phyloP scores from a whole-genome alignment of 92 coral and sea anemone species.

The Epizoanthus fatuus region DNA sequence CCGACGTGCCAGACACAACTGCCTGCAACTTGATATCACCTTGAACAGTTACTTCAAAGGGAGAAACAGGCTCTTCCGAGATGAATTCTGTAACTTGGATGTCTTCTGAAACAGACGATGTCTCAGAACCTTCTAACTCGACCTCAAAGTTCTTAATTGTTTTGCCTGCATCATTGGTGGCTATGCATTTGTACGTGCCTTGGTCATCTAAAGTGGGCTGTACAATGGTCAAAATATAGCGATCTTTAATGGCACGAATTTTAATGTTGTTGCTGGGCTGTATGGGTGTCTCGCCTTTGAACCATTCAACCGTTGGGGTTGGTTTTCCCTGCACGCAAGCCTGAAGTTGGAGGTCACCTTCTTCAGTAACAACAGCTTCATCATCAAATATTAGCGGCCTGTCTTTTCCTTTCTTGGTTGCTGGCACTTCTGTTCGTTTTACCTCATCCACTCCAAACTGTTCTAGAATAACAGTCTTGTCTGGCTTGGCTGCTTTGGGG shows the following conservation, averaged over 20 bases:
- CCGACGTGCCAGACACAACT: conserved; percentile 21
- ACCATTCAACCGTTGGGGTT: conserved; percentile 77
- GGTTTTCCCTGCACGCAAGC: conserved; percentile 56
- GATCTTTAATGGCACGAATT: conserved; percentile 53
- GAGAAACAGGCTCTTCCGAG: conserved; percentile 53
- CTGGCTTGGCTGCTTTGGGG: conserved; percentile 15
- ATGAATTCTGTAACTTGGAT: conserved; percentile 45
- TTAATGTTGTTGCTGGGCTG: conserved; percentile 57
- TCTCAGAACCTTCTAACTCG: conserved; percentile 73
- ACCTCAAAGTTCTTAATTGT: conserved; percentile 80
- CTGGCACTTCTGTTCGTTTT: not conserved
- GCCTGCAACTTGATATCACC: conserved; percentile 75
- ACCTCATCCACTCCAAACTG: conserved; percentile 21
- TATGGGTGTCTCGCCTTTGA: conserved; percentile 62
- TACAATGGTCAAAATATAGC: conserved; percentile 61
- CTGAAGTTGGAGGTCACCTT: conserved; percentile 59
- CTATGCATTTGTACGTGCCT: conserved; percentile 82
- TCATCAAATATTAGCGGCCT: conserved; percentile 31
- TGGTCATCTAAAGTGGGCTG: conserved; percentile 67
- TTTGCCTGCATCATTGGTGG: conserved; percentile 76
- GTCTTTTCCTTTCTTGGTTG: conserved; percentile 18
- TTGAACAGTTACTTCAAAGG: conserved; percentile 79
- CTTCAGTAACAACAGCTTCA: conserved; percentile 68
- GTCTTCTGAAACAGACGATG: conserved; percentile 44
- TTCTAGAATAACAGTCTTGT: conserved; percentile 23